phyloP scores from a whole-genome alignment of 1,140 invertebrate genomes.

The Drosophila melanogaster region DNA sequence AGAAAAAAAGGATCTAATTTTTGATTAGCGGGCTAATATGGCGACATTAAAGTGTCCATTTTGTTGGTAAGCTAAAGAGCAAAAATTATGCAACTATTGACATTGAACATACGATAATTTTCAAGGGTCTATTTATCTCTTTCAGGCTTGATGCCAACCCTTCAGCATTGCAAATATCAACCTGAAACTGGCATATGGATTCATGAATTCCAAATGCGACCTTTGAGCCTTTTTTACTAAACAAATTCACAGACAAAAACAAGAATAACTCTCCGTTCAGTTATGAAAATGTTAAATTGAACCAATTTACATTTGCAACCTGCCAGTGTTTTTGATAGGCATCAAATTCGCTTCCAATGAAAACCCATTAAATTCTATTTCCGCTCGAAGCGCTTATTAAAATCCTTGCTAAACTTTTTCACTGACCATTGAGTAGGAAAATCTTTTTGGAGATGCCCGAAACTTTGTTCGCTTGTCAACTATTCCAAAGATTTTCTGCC shows the following conservation, averaged over 20 bases:
- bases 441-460: slow-evolving; percentile 2
- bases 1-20: slow-evolving; percentile 28
- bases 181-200: slow-evolving; percentile 1
- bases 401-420: neutral
- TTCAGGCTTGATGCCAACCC: neutral
- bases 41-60: slow-evolving; percentile 24
- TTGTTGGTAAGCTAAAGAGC: slow-evolving; percentile 3
- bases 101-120: slow-evolving; percentile 4
- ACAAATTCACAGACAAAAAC: neutral
- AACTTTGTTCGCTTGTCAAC: slow-evolving; percentile 12
- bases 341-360: neutral
- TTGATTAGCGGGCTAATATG: slow-evolving; percentile 29
- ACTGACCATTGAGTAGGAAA: slow-evolving; percentile 1
- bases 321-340: slow-evolving; percentile 11
- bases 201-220: slow-evolving; percentile 21
- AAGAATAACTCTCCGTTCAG: slow-evolving; percentile 10
- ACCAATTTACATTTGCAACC: slow-evolving; percentile 24
- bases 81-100: neutral
- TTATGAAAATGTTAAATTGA: slow-evolving; percentile 3
- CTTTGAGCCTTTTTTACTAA: slow-evolving; percentile 5
- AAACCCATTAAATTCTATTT: neutral
- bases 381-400: neutral
- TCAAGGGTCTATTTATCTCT: neutral
- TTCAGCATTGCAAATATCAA: slow-evolving; percentile 11
- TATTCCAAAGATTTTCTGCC: neutral